Evolutionary conservation across 2,888 invertebrate species (phyloP).

Genomic region (Eueremaeus valkanovi): DNA sequence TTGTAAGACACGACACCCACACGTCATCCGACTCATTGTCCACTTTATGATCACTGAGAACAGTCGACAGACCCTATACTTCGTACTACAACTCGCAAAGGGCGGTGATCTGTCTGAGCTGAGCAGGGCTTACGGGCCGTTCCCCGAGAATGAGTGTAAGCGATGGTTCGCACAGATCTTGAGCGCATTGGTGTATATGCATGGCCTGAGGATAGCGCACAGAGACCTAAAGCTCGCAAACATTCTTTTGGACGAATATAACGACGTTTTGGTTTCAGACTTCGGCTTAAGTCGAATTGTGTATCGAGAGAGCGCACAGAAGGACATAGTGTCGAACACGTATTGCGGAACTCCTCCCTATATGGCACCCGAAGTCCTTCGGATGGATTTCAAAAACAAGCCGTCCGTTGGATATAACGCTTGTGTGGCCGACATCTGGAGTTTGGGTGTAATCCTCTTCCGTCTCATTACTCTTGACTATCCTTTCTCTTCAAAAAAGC

Average conservation of each 20-base stretch:
- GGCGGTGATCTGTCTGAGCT: constrained; percentile 13
- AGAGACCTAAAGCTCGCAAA: constrained; percentile 38
- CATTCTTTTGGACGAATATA: constrained; percentile 20
- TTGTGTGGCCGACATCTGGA: neutral
- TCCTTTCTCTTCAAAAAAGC: too few species aligned
- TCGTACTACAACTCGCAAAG: constrained; percentile 27
- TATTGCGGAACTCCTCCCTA: constrained; percentile 40
- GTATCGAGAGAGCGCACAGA: constrained; percentile 12
- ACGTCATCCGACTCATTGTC: neutral
- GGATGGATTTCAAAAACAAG: neutral
- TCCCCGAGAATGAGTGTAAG: neutral
- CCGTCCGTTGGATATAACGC: neutral
- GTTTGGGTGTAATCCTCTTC: neutral
- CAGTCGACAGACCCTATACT: neutral
- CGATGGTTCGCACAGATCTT: constrained; percentile 36
- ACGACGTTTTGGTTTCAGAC: constrained; percentile 20
- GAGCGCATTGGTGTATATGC: constrained; percentile 26
- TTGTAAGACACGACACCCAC: neutral
- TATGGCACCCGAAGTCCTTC: constrained; percentile 38
- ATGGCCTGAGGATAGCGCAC: constrained; percentile 36
- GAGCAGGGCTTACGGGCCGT: constrained; percentile 51
- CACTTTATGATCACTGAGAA: neutral
- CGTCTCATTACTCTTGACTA: too few species aligned
- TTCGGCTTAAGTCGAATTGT: constrained; percentile 39
- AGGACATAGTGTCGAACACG: constrained; percentile 21